These are phyloP conservation scores for Cardiocondyla obscurior DNA, from an alignment of 1,140 invertebrate genomes.

Conservation along the genomic window DNA sequence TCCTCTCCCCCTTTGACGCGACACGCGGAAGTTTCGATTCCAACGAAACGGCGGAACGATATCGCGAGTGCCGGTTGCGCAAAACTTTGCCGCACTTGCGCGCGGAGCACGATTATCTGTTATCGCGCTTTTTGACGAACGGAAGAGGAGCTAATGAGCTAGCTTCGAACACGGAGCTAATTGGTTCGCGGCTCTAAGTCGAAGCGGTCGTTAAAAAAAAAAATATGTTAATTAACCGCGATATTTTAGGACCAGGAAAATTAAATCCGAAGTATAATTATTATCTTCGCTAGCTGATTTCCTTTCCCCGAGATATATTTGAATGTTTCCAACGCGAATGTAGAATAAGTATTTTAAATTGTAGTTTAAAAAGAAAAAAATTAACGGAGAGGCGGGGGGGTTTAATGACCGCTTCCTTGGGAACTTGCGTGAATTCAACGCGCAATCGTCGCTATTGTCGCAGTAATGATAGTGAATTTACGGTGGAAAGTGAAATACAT, in stretches of 20 bases:
- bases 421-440: slow-evolving; percentile 55
- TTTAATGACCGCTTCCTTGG: slow-evolving; percentile 23
- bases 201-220: slow-evolving; percentile 2
- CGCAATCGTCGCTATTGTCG: slow-evolving; percentile 16
- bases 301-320: too few relatives aligned
- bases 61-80: neutral
- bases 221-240: slow-evolving; percentile 23
- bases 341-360: neutral
- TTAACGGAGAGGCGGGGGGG: neutral
- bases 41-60: neutral
- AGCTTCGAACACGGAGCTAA: slow-evolving; percentile 12
- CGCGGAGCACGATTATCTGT: slow-evolving; percentile 1
- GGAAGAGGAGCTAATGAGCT: neutral
- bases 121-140: slow-evolving; percentile 19
- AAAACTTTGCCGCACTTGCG: neutral
- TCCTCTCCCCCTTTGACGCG: neutral
- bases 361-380: neutral
- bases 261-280: slow-evolving; percentile 3
- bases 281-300: neutral
- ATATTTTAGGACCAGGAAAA: neutral
- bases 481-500: neutral
- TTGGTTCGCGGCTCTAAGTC: neutral
- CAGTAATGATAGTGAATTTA: slow-evolving; percentile 16
- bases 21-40: slow-evolving; percentile 1
- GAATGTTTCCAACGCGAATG: neutral